Base-by-base conservation (phyloP, 2,113 vertebrate genomes). In the Misgurnus anguillicaudatus region DNA sequence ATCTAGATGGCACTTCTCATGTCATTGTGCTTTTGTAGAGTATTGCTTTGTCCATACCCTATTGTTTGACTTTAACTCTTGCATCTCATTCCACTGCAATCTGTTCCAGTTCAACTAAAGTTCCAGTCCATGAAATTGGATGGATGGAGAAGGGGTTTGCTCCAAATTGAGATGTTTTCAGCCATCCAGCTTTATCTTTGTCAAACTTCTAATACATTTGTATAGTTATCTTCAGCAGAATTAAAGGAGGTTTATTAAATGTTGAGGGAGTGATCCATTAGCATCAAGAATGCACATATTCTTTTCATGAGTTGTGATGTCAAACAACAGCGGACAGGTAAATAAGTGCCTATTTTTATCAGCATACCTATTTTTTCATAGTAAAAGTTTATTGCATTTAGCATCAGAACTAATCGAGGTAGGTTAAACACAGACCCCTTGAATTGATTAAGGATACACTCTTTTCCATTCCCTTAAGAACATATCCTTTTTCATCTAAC, bases 81-180 rank as follows among this genome's bases (percentile, higher is more conserved):
- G 39, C 36, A 74, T 75, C 63, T 75, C 77, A 75, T 85, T 78
- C 84, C 75, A 73, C 13, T 71, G 51, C 77, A 78, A 82, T 83
- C 78, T 48, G 84, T 85, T 85, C 81, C 84, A 80, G 68, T 74
- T 85, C 78, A 83, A 51, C 63, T 80, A 78, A 83, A 74, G 75
- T 80, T 71, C 81, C 78, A 82, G 74, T 31, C 78, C 75, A 83
- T 83, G 58, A 82, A 85, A 85, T 85, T 75, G 67, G 48, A 82
- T 57, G 75, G 68, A 77, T 77, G 60, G 68, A 39, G 64, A 38
- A 41, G 39, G 77, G 11, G 48, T 72, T 77, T 8, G 10, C 39
- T 48, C 53, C 39, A 51, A 48, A 14, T 21, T 19, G 31, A 39
- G 67, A 57, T 13, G 48, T 16, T 16, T 21, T 58, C 66, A 36